phyloP scores from a whole-genome alignment of 2,797 vertebrate genomes.

The Kryptopterus vitreolus region DNA sequence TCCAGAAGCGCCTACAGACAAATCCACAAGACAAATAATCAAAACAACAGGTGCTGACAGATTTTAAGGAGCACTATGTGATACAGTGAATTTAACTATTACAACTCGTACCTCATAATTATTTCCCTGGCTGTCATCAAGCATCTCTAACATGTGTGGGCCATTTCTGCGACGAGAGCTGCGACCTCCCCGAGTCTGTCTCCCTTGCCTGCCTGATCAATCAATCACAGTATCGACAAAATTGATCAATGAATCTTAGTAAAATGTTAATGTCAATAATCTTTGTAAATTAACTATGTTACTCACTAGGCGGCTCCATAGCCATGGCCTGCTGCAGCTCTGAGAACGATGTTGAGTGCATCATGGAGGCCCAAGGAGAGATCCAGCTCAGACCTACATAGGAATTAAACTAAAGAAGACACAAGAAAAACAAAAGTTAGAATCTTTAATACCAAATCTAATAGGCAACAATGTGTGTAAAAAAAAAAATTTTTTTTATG shows the following conservation, averaged over 20 bases:
- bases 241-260: background rate
- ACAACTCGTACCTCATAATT: conserved; percentile 72
- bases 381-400: conserved; percentile 56
- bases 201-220: conserved; percentile 45
- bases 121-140: conserved; percentile 66
- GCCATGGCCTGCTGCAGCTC: conserved; percentile 45
- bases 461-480: background rate
- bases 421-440: background rate
- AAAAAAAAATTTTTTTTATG: background rate
- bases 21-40: background rate
- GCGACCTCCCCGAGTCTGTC: conserved; percentile 30
- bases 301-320: conserved; percentile 38
- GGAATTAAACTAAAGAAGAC: conserved; percentile 48
- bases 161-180: conserved; percentile 50
- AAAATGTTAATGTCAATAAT: background rate
- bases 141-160: conserved; percentile 33
- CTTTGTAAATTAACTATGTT: background rate
- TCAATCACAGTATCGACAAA: background rate
- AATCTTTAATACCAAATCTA: background rate
- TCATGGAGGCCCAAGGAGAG: conserved; percentile 54
- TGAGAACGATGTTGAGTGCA: conserved; percentile 38
- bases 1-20: conserved; percentile 70
- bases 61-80: background rate
- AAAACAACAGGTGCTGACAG: background rate
- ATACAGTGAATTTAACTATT: background rate